Conservation (phyloP, 1,140 invertebrate genomes). For the Zelostemma sp. region DNA sequence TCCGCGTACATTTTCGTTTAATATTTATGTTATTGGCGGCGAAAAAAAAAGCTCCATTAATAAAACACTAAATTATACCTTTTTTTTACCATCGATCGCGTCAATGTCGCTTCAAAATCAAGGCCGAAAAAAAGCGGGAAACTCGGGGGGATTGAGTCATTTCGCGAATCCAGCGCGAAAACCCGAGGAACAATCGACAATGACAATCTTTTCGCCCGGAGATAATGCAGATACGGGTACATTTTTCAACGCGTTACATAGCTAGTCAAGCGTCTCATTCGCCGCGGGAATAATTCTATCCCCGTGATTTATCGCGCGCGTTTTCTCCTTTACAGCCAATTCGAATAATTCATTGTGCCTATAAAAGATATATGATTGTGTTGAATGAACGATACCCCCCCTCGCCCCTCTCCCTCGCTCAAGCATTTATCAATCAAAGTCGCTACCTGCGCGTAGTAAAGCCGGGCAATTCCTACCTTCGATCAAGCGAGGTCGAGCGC, state of each 20-base stretch:
- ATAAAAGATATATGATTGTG: slow-evolving; percentile 34
- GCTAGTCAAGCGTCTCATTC: neutral
- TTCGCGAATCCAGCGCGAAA: too few relatives aligned
- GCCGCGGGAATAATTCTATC: neutral
- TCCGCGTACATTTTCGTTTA: neutral
- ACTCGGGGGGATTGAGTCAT: too few relatives aligned
- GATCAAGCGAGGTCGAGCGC: slow-evolving; percentile 11
- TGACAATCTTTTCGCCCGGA: too few relatives aligned
- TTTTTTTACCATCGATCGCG: neutral
- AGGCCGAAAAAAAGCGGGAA: too few relatives aligned
- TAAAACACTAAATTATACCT: neutral
- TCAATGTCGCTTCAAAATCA: neutral
- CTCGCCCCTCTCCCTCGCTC: slow-evolving; percentile 12
- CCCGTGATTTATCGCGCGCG: slow-evolving; percentile 23
- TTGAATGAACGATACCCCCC: slow-evolving; percentile 17
- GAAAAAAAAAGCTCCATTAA: neutral
- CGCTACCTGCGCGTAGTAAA: slow-evolving; percentile 20
- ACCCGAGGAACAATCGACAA: too few relatives aligned
- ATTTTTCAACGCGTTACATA: neutral
- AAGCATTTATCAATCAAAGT: slow-evolving; percentile 33
- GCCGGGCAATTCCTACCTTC: slow-evolving; percentile 18
- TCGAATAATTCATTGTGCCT: slow-evolving; percentile 26
- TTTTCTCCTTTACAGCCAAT: slow-evolving; percentile 22
- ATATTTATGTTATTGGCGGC: neutral
- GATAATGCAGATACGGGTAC: too few relatives aligned